Percentiles rank a stretch among this genome's conserved stretches.
These are phyloP conservation scores for Anticlea derivata DNA, from an alignment of 2,888 invertebrate species.

Conservation along the genomic window DNA sequence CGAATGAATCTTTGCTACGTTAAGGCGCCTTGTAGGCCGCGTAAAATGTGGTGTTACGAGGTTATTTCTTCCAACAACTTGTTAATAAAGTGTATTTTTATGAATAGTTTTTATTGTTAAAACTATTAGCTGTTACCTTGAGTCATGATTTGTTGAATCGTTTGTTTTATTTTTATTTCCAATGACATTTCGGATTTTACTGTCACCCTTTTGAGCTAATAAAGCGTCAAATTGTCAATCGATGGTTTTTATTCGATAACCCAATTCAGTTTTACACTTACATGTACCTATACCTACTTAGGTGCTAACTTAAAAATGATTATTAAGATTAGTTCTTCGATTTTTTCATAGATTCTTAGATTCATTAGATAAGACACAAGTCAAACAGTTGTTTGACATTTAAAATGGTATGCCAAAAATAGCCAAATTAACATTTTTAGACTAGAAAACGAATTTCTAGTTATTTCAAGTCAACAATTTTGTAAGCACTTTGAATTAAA, in stretches of 20 bases:
- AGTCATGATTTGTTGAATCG: slow-evolving; percentile 82
- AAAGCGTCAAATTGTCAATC: slow-evolving; percentile 79
- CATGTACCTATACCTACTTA: neutral
- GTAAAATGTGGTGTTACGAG: slow-evolving; percentile 19
- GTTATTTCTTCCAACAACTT: slow-evolving; percentile 47
- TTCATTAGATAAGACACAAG: neutral
- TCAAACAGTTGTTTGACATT: no score
- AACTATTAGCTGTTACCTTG: slow-evolving; percentile 81
- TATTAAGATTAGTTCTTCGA: no score
- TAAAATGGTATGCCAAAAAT: no score
- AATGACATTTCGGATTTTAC: slow-evolving; percentile 80
- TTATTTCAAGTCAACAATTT: neutral
- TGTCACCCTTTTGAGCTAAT: slow-evolving; percentile 79
- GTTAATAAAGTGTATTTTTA: slow-evolving; percentile 76
- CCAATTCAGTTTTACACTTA: slow-evolving; percentile 3
- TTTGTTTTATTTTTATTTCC: slow-evolving; percentile 80
- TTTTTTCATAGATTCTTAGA: no score
- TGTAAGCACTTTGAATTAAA: slow-evolving; percentile 18
- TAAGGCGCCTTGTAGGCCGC: slow-evolving; percentile 19
- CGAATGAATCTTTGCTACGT: slow-evolving; percentile 40
- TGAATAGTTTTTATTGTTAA: slow-evolving; percentile 78
- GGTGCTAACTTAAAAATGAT: neutral
- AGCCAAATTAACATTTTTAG: slow-evolving; percentile 12
- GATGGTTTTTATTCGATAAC: slow-evolving; percentile 61
- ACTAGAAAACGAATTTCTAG: slow-evolving; percentile 13